phyloP scores from a whole-genome alignment of 2,888 invertebrate genomes.

The Alloscopus bannaensis region DNA sequence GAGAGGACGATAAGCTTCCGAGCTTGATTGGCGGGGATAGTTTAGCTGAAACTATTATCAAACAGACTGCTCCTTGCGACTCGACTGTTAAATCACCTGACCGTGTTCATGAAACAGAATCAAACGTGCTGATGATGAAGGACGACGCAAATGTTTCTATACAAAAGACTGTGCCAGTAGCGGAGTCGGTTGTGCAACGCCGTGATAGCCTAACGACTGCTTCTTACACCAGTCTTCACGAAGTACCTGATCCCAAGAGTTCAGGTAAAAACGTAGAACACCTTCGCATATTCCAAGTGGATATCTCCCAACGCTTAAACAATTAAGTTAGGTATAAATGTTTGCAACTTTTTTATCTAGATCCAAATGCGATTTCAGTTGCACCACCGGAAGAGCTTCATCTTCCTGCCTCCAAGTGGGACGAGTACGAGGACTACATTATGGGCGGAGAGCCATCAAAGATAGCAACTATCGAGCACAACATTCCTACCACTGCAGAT shows the following conservation, averaged over 20 bases:
- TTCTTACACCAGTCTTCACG: neutral
- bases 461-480: neutral
- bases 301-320: too few species aligned
- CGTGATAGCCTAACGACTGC: slow-evolving; percentile 22
- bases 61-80: slow-evolving; percentile 67
- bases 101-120: slow-evolving; percentile 27
- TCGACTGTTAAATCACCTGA: slow-evolving; percentile 70
- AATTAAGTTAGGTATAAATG: too few species aligned
- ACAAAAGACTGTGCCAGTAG: slow-evolving; percentile 16
- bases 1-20: slow-evolving; percentile 3
- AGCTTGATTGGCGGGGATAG: neutral
- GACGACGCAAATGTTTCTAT: neutral
- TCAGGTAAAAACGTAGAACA: too few species aligned
- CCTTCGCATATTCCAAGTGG: too few species aligned
- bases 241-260: slow-evolving; percentile 30
- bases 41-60: slow-evolving; percentile 13
- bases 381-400: slow-evolving; percentile 38
- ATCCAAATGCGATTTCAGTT: too few species aligned
- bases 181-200: slow-evolving; percentile 13
- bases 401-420: slow-evolving; percentile 71
- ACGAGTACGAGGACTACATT: slow-evolving; percentile 71
- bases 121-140: neutral
- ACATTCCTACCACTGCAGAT: slow-evolving; percentile 22
- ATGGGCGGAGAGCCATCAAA: slow-evolving; percentile 73
- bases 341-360: too few species aligned